A percentile compares a stretch with the other conserved stretches of the same genome.
phyloP scores from a whole-genome alignment of 1,140 invertebrate genomes.

The Cryptotermes secundus region DNA sequence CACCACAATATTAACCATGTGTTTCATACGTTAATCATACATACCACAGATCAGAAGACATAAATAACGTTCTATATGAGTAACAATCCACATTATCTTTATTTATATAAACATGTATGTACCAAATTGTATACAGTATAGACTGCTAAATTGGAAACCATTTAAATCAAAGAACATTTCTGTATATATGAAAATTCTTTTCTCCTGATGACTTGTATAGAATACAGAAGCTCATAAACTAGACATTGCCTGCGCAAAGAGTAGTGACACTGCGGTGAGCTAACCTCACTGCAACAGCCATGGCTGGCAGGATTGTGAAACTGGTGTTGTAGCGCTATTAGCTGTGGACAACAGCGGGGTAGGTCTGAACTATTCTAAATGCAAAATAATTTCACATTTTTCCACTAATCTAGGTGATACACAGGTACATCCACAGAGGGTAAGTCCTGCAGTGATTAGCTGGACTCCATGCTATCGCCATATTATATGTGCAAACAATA shows the following conservation, averaged over 20 bases:
- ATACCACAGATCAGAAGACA: too few species aligned
- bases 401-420: slow-evolving; percentile 1
- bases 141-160: too few species aligned
- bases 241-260: background rate
- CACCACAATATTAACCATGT: too few species aligned
- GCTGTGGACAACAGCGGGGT: background rate
- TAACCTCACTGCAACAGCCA: background rate
- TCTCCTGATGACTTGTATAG: too few species aligned
- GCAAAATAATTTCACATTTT: background rate
- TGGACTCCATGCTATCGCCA: background rate
- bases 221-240: too few species aligned
- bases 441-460: background rate
- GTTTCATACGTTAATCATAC: too few species aligned
- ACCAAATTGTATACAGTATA: too few species aligned
- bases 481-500: background rate
- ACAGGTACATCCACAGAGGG: background rate
- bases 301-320: slow-evolving; percentile 14
- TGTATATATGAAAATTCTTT: too few species aligned
- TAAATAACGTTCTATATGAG: too few species aligned
- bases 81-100: too few species aligned
- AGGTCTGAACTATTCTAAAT: background rate
- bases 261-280: background rate
- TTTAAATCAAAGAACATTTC: too few species aligned
- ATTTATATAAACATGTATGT: too few species aligned
- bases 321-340: slow-evolving; percentile 11